Evolutionary conservation across 2,113 vertebrate species (phyloP).

Genomic region (Ageneiosus marmoratus): DNA sequence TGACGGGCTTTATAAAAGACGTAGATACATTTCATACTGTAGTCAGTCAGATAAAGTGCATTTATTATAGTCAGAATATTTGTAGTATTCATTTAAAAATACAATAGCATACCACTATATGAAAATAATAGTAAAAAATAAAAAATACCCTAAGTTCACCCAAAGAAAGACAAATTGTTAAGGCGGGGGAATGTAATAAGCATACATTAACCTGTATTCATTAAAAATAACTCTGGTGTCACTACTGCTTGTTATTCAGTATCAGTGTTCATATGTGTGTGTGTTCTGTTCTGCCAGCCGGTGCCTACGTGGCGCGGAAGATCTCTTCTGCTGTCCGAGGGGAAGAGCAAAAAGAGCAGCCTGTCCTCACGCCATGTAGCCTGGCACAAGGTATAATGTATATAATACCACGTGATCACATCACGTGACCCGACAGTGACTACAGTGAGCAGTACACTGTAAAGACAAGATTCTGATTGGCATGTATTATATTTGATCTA

Average conservation of each 20-base stretch:
- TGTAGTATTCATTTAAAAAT: background rate
- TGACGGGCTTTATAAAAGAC: background rate
- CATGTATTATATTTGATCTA: too few relatives aligned
- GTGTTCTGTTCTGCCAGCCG: constrained; percentile 52
- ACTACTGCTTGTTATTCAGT: too few relatives aligned
- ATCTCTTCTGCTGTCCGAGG: constrained; percentile 62
- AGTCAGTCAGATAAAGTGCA: background rate
- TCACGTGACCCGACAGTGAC: background rate
- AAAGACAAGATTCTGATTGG: too few relatives aligned
- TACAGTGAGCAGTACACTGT: background rate
- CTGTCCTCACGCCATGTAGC: constrained; percentile 66
- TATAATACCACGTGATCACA: background rate
- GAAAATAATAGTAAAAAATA: background rate
- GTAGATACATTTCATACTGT: background rate
- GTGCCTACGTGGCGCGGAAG: constrained; percentile 70
- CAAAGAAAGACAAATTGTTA: background rate
- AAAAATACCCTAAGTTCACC: background rate
- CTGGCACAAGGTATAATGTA: constrained; percentile 57
- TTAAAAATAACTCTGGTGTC: too few relatives aligned
- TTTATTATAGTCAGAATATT: background rate
- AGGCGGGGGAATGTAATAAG: too few relatives aligned
- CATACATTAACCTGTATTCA: too few relatives aligned
- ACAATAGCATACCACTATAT: background rate
- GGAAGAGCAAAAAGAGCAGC: constrained; percentile 60
- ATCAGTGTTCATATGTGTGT: background rate